These are phyloP conservation scores for Oscheius sp. DNA, from an alignment of 2,888 invertebrate genomes.

Conservation along the genomic window DNA sequence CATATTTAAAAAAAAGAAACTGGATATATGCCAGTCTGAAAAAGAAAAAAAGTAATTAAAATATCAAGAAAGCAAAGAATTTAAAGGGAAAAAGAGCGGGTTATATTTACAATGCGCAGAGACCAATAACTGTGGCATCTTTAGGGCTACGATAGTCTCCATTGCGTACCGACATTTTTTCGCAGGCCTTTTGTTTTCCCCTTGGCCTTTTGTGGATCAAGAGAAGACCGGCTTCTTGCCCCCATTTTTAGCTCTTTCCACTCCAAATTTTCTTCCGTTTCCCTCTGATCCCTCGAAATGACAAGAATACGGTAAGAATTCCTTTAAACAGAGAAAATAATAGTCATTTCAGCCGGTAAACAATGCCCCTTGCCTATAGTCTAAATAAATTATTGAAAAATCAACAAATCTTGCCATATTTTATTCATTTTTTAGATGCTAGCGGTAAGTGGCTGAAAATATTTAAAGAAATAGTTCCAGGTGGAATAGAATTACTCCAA, in stretches of 20 bases:
- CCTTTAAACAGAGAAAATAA: no score
- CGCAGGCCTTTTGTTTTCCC: no score
- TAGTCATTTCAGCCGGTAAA: neutral
- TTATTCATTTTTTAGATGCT: slow-evolving; percentile 29
- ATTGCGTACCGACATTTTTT: no score
- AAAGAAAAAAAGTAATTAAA: no score
- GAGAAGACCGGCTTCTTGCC: slow-evolving; percentile 8
- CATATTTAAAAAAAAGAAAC: no score
- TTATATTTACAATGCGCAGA: no score
- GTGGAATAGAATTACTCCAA: slow-evolving; percentile 10
- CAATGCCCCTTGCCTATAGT: slow-evolving; percentile 22
- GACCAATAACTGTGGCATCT: no score
- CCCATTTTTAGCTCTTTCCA: neutral
- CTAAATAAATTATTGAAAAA: slow-evolving; percentile 23
- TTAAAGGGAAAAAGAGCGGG: no score
- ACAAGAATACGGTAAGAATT: no score
- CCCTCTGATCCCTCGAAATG: neutral
- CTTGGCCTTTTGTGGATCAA: neutral
- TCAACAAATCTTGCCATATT: slow-evolving; percentile 23
- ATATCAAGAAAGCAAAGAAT: no score
- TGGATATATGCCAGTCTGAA: no score
- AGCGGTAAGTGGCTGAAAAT: neutral
- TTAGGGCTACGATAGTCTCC: no score
- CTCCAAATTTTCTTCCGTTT: neutral
- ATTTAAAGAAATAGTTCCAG: neutral